phyloP scores from a whole-genome alignment of 2,888 invertebrate species.

The Phalera bucephala region DNA sequence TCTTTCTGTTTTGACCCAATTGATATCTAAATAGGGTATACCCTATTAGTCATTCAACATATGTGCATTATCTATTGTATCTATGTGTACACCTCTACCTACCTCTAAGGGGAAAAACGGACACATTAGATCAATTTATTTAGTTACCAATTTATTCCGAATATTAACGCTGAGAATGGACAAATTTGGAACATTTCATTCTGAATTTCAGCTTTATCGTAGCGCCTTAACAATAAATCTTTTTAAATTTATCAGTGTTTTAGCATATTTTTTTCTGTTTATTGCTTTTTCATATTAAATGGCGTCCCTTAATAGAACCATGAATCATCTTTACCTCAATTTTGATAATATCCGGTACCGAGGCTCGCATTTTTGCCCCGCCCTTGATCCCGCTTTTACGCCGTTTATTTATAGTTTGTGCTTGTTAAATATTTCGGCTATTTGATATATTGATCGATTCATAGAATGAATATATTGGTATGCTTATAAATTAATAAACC shows the following conservation, averaged over 20 bases:
- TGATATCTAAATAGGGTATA: no score
- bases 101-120: no score
- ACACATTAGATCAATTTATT: no score
- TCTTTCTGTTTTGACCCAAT: no score
- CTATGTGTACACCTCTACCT: no score
- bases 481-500: not conserved
- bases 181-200: no score
- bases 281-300: slow-evolving; percentile 24
- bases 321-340: slow-evolving; percentile 32
- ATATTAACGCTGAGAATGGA: no score
- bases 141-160: no score
- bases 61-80: no score
- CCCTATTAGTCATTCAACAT: no score
- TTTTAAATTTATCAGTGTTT: not conserved
- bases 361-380: slow-evolving; percentile 7
- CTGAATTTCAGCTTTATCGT: no score
- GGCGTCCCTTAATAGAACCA: slow-evolving; percentile 15
- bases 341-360: slow-evolving; percentile 16
- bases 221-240: no score
- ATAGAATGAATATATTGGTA: not conserved
- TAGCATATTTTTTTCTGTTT: slow-evolving; percentile 22
- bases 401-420: slow-evolving; percentile 27
- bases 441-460: not conserved
- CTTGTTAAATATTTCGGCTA: not conserved
- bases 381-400: slow-evolving; percentile 18